These are phyloP conservation scores for Bombus balteatus DNA, from an alignment of 1,140 invertebrate genomes.

Conservation along the genomic window DNA sequence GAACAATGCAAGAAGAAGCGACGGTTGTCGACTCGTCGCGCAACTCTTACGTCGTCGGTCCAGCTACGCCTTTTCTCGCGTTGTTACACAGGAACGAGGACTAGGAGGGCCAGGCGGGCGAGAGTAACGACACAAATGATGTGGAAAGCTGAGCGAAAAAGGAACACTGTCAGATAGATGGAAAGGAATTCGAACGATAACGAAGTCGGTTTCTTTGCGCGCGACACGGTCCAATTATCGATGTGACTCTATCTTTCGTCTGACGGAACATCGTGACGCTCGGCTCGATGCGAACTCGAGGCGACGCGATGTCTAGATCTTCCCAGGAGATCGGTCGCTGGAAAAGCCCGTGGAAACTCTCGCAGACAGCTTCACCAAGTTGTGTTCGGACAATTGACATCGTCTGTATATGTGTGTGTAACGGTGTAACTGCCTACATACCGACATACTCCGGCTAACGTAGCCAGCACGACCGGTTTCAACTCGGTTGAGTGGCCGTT, in stretches of 20 bases:
- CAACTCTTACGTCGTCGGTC: neutral
- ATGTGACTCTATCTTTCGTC: conserved; percentile 42
- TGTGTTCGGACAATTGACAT: neutral
- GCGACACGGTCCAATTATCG: conserved; percentile 68
- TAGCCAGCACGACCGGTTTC: conserved; percentile 60
- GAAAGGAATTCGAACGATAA: conserved; percentile 51
- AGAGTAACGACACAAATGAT: conserved; percentile 20
- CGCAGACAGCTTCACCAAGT: conserved; percentile 50
- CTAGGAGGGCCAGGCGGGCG: neutral
- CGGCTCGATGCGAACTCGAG: conserved; percentile 15
- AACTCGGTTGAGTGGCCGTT: conserved; percentile 74
- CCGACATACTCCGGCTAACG: conserved; percentile 33
- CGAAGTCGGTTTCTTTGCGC: conserved; percentile 60
- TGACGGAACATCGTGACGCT: conserved; percentile 47
- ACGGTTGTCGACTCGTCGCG: neutral
- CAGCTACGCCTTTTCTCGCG: conserved; percentile 3
- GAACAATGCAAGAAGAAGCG: neutral
- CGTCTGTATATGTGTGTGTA: conserved; percentile 12
- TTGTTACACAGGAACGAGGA: neutral
- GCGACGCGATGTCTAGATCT: conserved; percentile 48
- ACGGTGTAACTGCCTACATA: conserved; percentile 49
- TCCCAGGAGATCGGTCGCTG: conserved; percentile 24
- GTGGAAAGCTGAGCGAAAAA: conserved; percentile 16
- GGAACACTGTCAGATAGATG: conserved; percentile 38
- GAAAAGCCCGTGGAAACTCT: conserved; percentile 57